These are phyloP conservation scores for Thymallus thymallus DNA, from an alignment of 2,113 vertebrate species.

Conservation along the genomic window DNA sequence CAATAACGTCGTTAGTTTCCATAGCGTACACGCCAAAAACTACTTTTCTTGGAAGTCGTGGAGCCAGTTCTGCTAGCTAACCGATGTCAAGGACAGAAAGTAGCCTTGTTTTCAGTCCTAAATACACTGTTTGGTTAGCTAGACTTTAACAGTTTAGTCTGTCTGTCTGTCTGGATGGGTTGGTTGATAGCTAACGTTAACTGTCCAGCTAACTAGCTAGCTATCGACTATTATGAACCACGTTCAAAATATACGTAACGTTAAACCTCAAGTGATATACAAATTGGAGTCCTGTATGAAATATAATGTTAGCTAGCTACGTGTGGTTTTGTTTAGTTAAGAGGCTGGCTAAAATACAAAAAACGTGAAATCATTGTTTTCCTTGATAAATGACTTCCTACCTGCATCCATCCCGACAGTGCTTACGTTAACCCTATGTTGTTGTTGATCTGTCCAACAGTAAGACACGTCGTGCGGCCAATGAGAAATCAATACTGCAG, in stretches of 20 bases:
- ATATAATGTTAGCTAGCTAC: not conserved
- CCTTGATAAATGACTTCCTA: constrained; percentile 47
- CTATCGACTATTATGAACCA: not conserved
- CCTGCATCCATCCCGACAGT: constrained; percentile 82
- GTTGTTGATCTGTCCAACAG: not conserved
- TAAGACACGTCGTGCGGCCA: constrained; percentile 41
- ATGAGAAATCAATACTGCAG: constrained; percentile 44
- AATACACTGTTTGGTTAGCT: no score
- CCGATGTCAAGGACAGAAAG: no score
- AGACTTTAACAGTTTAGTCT: no score
- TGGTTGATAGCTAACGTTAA: not conserved
- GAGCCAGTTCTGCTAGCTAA: no score
- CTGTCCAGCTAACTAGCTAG: not conserved
- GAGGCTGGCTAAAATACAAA: not conserved
- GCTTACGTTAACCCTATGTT: no score
- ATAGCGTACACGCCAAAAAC: no score
- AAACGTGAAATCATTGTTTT: not conserved
- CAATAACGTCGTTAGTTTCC: no score
- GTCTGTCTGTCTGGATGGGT: no score
- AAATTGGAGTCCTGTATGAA: not conserved
- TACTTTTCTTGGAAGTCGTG: no score
- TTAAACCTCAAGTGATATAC: not conserved
- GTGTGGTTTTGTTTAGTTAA: not conserved
- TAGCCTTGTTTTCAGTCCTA: no score
- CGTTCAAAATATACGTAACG: not conserved